Conservation (phyloP, 1,140 invertebrate genomes). For the Aphis craccivora region DNA sequence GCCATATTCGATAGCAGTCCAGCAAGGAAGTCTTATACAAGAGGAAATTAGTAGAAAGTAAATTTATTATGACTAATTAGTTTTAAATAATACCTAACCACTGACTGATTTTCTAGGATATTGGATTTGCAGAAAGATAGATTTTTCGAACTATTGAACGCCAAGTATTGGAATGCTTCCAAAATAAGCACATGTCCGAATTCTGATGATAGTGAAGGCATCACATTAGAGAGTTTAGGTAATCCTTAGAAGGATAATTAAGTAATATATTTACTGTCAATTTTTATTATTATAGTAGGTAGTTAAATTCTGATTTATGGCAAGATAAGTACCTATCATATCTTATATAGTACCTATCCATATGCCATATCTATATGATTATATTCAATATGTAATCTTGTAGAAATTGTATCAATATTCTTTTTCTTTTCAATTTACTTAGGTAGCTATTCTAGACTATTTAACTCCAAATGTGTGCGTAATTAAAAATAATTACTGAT, state of each 20-base stretch:
- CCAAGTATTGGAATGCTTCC: constrained; percentile 85
- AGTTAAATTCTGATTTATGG: no score
- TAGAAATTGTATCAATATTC: no score
- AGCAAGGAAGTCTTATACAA: constrained; percentile 63
- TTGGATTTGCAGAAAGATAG: constrained; percentile 84
- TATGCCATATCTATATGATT: no score
- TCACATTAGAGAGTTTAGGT: constrained; percentile 86
- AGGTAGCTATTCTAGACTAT: neutral
- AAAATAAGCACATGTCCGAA: constrained; percentile 72
- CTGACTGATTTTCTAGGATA: constrained; percentile 67
- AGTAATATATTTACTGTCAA: no score
- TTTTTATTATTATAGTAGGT: no score
- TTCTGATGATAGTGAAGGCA: constrained; percentile 83
- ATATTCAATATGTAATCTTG: no score
- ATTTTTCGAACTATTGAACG: constrained; percentile 78
- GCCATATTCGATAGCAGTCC: constrained; percentile 86
- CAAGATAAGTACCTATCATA: no score
- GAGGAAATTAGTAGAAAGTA: constrained; percentile 58
- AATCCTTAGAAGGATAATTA: constrained; percentile 57
- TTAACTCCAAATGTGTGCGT: neutral
- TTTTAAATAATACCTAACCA: neutral
- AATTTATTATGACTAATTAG: neutral
- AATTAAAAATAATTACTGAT: neutral
- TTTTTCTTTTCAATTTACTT: neutral
- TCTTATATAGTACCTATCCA: no score